These are phyloP conservation scores for Calliopum simillimum DNA, from an alignment of 2,888 invertebrate species.

Conservation along the genomic window DNA sequence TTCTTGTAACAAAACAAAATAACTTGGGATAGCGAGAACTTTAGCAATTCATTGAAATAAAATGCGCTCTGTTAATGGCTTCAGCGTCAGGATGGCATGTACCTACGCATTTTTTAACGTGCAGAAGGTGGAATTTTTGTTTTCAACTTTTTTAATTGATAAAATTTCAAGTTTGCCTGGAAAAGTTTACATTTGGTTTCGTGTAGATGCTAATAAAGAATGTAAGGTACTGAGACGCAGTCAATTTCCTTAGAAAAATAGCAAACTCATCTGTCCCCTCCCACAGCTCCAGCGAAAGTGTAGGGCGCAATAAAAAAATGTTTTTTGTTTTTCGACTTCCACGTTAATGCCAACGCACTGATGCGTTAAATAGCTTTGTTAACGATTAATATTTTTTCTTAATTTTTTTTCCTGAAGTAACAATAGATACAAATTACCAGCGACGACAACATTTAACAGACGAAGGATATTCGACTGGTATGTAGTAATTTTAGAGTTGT, in stretches of 20 bases:
- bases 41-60: slow-evolving; percentile 24
- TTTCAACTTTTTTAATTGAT: slow-evolving; percentile 45
- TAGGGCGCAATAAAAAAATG: not conserved
- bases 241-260: not conserved
- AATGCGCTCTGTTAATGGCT: not conserved
- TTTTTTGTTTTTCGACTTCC: slow-evolving; percentile 21
- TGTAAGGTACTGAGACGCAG: not conserved
- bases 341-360: slow-evolving; percentile 23
- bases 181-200: slow-evolving; percentile 29
- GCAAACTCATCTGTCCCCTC: slow-evolving; percentile 3
- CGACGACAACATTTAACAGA: no score
- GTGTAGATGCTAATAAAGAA: slow-evolving; percentile 21
- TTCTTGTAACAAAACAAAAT: not conserved
- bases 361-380: slow-evolving; percentile 31
- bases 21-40: not conserved
- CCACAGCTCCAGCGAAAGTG: not conserved
- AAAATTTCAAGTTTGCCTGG: slow-evolving; percentile 37
- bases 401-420: no score
- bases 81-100: slow-evolving; percentile 2
- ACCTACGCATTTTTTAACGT: slow-evolving; percentile 24
- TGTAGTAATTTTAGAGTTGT: no score
- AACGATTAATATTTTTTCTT: not conserved
- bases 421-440: no score
- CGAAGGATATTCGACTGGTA: no score
- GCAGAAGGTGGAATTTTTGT: slow-evolving; percentile 37